These are phyloP conservation scores for Palythoa heliodiscus DNA, from an alignment of 92 coral and sea anemone genomes.

Conservation along the genomic window DNA sequence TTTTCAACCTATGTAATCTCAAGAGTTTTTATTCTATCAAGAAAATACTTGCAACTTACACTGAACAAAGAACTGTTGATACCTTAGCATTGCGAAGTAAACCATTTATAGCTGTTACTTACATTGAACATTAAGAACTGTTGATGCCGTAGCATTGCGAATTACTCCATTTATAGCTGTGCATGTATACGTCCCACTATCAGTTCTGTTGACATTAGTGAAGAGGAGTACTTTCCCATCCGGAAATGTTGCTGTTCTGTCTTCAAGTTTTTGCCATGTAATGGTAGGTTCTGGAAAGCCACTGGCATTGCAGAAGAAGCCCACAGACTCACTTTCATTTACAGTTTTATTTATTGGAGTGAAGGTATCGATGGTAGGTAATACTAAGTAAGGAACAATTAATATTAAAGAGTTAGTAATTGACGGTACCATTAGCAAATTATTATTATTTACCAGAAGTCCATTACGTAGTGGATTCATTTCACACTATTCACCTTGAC, in stretches of 20 bases:
- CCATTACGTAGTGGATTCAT: too few species aligned
- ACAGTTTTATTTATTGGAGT: constrained; percentile 38
- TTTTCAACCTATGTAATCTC: too few species aligned
- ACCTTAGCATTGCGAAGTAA: too few species aligned
- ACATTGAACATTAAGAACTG: too few species aligned
- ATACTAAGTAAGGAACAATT: constrained; percentile 15
- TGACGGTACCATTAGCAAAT: too few species aligned
- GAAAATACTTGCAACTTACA: background rate
- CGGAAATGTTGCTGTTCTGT: background rate
- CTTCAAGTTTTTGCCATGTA: constrained; percentile 37
- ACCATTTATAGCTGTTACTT: too few species aligned
- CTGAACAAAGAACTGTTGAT: too few species aligned
- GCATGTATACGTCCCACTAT: too few species aligned
- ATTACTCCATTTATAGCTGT: too few species aligned
- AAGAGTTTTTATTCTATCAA: constrained; percentile 10
- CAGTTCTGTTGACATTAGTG: background rate
- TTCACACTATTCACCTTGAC: too few species aligned
- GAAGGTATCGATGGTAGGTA: constrained; percentile 45
- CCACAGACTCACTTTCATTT: constrained; percentile 44
- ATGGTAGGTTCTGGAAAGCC: constrained; percentile 54
- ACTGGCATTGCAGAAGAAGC: constrained; percentile 55
- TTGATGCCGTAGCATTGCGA: too few species aligned
- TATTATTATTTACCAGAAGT: too few species aligned
- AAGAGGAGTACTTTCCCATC: constrained; percentile 34
- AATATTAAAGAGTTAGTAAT: background rate